These are phyloP conservation scores for Exocentrus adspersus DNA, from an alignment of 2,888 invertebrate genomes.

Conservation along the genomic window DNA sequence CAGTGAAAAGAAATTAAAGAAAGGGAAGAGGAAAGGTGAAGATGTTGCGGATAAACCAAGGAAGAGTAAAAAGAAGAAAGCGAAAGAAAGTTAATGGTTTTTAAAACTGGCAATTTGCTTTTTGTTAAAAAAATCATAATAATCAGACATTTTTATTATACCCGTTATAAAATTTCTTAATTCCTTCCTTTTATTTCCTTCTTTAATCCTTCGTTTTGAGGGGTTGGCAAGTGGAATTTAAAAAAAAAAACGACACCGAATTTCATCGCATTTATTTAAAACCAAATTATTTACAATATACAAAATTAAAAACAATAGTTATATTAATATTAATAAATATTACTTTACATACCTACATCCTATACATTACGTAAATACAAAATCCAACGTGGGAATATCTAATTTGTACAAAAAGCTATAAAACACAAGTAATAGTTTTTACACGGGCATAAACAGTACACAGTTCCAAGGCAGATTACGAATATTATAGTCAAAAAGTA, in stretches of 20 bases:
- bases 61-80: conserved; percentile 21
- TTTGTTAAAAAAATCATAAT: no score
- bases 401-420: conserved; percentile 43
- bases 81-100: conserved; percentile 4
- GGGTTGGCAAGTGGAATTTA: no score
- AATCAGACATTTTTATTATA: no score
- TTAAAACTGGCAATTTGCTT: conserved; percentile 15
- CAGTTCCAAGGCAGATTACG: conserved; percentile 39
- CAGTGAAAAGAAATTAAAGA: conserved; percentile 35
- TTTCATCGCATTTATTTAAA: conserved; percentile 49
- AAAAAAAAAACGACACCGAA: no score
- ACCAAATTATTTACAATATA: conserved; percentile 50
- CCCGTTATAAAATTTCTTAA: no score
- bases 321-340: conserved; percentile 50
- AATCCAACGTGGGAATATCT: conserved; percentile 31
- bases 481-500: conserved; percentile 31
- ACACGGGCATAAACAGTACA: conserved; percentile 16
- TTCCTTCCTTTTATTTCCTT: no score
- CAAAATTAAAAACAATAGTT: conserved; percentile 49
- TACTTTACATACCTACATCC: conserved; percentile 49
- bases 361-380: conserved; percentile 43
- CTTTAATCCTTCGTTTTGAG: no score
- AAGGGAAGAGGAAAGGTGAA: conserved; percentile 27
- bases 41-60: conserved; percentile 7
- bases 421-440: conserved; percentile 16